phyloP scores from a whole-genome alignment of 2,888 invertebrate species.

The Notocelia uddmanniana region DNA sequence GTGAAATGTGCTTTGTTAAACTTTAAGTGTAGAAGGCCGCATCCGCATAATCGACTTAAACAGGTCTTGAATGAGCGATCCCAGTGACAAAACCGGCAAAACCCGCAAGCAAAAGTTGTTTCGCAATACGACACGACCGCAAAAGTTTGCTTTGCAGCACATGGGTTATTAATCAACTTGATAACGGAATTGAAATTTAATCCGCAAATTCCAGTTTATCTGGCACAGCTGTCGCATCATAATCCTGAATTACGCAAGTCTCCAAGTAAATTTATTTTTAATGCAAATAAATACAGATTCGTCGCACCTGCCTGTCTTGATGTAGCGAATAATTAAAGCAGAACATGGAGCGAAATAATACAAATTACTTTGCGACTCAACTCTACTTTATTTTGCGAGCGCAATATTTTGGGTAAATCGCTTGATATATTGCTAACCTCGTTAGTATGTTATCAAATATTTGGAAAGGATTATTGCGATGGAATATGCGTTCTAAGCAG shows the following conservation, averaged over 20 bases:
- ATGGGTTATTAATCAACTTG: conserved; percentile 68
- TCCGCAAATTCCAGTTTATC: conserved; percentile 76
- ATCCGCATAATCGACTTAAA: background rate
- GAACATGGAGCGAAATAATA: conserved; percentile 80
- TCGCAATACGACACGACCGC: conserved; percentile 16
- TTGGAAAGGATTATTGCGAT: conserved; percentile 22
- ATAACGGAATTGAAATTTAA: conserved; percentile 75
- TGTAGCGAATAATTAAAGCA: conserved; percentile 79
- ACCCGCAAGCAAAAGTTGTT: conserved; percentile 15
- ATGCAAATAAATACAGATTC: conserved; percentile 84
- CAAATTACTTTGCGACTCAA: conserved; percentile 78
- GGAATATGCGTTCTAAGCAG: background rate
- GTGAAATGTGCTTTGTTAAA: background rate
- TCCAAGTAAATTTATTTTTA: conserved; percentile 79
- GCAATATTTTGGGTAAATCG: conserved; percentile 42
- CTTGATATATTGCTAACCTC: conserved; percentile 36
- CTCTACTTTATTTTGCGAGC: conserved; percentile 70
- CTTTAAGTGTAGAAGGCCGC: background rate
- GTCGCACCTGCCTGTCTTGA: conserved; percentile 80
- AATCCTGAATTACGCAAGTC: conserved; percentile 79
- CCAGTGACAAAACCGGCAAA: conserved; percentile 17
- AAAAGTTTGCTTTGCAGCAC: conserved; percentile 43
- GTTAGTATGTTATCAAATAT: conserved; percentile 30
- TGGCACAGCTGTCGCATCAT: conserved; percentile 78
- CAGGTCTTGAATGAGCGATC: background rate